phyloP scores from a whole-genome alignment of 2,113 vertebrate genomes.

The Mirounga angustirostris region DNA sequence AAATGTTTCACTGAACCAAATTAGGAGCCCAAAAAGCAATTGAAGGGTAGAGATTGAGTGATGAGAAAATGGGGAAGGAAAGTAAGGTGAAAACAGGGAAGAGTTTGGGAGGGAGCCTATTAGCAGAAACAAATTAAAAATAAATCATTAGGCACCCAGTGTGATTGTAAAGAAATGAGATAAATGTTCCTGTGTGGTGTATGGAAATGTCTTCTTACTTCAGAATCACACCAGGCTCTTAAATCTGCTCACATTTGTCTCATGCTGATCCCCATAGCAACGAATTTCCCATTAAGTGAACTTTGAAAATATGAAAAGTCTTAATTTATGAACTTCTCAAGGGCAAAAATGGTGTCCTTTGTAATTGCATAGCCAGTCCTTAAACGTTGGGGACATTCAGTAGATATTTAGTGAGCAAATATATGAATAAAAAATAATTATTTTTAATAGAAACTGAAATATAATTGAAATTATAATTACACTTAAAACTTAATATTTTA shows the following conservation, averaged over 20 bases:
- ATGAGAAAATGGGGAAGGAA: not conserved
- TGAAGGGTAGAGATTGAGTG: not conserved
- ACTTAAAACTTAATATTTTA: slow-evolving; percentile 36
- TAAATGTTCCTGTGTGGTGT: slow-evolving; percentile 18
- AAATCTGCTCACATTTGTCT: slow-evolving; percentile 63
- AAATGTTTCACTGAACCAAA: not conserved
- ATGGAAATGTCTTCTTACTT: slow-evolving; percentile 24
- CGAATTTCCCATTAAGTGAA: slow-evolving; percentile 50
- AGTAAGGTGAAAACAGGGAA: not conserved
- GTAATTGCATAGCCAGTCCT: not conserved
- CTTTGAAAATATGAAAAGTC: slow-evolving; percentile 21
- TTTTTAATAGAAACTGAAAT: not conserved
- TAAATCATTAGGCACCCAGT: slow-evolving; percentile 30
- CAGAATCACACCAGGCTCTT: not conserved
- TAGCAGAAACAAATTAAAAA: slow-evolving; percentile 67
- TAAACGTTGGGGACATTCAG: not conserved
- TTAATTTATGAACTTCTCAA: slow-evolving; percentile 33
- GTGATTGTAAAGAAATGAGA: slow-evolving; percentile 52
- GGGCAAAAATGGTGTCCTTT: slow-evolving; percentile 4
- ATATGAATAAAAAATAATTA: not conserved
- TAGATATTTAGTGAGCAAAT: not conserved
- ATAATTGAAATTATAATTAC: slow-evolving; percentile 27
- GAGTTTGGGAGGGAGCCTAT: not conserved
- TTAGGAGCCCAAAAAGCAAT: not conserved
- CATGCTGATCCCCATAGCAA: slow-evolving; percentile 64